Evolutionary conservation across 1,140 invertebrate species (phyloP).

Genomic region (Pantala flavescens): DNA sequence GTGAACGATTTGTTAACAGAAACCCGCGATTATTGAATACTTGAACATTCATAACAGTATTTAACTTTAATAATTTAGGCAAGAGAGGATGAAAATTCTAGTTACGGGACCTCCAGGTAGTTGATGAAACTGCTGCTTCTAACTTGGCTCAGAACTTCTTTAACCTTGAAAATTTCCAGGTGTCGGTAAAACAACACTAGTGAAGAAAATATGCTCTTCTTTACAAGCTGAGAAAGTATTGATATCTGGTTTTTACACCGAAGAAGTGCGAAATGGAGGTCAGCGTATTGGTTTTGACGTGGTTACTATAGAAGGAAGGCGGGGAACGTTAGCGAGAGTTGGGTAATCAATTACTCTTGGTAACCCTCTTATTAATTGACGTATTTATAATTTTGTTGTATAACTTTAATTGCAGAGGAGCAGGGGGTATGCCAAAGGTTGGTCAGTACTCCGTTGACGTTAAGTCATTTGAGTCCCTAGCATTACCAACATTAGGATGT

Average conservation of each 20-base stretch:
- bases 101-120: no score
- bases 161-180: slow-evolving; percentile 31
- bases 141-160: no score
- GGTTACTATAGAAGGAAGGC: slow-evolving; percentile 38
- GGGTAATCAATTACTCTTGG: slow-evolving; percentile 29
- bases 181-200: slow-evolving; percentile 51
- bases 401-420: slow-evolving; percentile 16
- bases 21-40: no score
- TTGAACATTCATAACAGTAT: no score
- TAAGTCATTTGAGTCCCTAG: slow-evolving; percentile 44
- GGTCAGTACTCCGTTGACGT: slow-evolving; percentile 48
- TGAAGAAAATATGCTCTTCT: slow-evolving; percentile 37
- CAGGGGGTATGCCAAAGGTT: slow-evolving; percentile 30
- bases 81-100: no score
- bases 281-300: slow-evolving; percentile 49
- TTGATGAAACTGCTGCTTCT: no score
- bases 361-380: no score
- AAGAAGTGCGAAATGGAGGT: slow-evolving; percentile 42
- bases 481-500: slow-evolving; percentile 35
- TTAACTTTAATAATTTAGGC: no score
- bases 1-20: no score
- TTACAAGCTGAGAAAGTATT: slow-evolving; percentile 31
- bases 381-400: no score
- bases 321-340: slow-evolving; percentile 38
- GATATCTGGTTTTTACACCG: slow-evolving; percentile 50